Base-by-base conservation (phyloP, 2,888 invertebrate genomes). In the Dolichomitus sp. region DNA sequence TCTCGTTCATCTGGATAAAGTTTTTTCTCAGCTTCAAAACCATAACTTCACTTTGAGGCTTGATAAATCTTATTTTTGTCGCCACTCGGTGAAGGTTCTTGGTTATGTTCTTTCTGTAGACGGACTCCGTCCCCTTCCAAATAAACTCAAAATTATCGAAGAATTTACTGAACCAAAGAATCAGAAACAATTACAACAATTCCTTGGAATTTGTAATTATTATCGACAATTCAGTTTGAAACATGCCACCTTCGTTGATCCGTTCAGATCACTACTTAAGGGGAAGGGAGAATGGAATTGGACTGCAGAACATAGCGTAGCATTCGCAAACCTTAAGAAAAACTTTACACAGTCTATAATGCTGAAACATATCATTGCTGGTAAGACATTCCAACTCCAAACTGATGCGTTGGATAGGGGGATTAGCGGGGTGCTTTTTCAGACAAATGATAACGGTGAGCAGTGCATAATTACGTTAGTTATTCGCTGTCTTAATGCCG, bases 31-130 rank as follows among this genome's bases (percentile, higher is more conserved):
- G 23, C 70, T 89, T 23, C 12, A 69, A 6, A 70, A 84, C 1
- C 83, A 85, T 33, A 81, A 52, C 57, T 80, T 90, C 23, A 90
- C 89, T n/a, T 57, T 89, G 5, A 85, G 85, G 61, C 61, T 89
- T 4, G 81, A 83, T 4, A 90, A 89, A 83, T 85, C 87, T 2
- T 7, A 59, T 11, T 88, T 89, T 81, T 76, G 83, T 23, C 33
- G 54, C 14, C 40, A 45, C 30, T 33, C 17, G n/a, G 42, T 83
- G n/a, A 48, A 69, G 1, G 63, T 83, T 50, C 52, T 80, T 2
- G 80, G 80, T 7, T 80, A 69, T 70, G 54, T 73, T 6, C 50
- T 84, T 6, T 72, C 83, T 14, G 4, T 65, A 17, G 33, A 70
- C 0, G 83, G 80, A 7, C 27, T 83, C 4, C 42, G 7, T 5